Base-by-base conservation (phyloP, 2,888 invertebrate genomes). In the Acanthosepion esculentum region DNA sequence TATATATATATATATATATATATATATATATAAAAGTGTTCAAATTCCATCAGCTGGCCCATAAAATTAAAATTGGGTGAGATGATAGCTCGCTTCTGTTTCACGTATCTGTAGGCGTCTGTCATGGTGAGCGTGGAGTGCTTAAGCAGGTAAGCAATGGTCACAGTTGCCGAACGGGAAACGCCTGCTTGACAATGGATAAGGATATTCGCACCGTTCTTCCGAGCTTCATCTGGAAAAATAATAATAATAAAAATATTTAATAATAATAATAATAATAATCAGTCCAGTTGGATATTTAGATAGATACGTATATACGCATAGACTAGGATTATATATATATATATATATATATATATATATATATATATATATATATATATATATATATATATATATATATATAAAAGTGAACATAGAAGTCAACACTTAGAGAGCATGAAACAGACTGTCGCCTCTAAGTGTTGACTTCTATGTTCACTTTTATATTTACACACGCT, bases 161-260 rank as follows among this genome's bases (percentile, higher is more conserved):
- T 99, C 97, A 99, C 98, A 95, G 99, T 99, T 95, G 99, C 99
- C 95, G 99, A 99, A 96, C 99, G 98, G 94, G 99, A 99, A 94
- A 99, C 98, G 94, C 99, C 99, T 94, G 99, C 99, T 97, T 99
- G 99, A 97, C 99, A 99, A 97, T 99, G 99, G 95, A 99, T 98
- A 97, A 99, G 98, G 91, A 99, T 99, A 96, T 98, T 98, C 97
- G 98, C 98, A 96, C 98, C 98, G 95, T 97, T 98, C 98, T 98
- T 98, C 97, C 98, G 98, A 93, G 98, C 98, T 97, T 98, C 98
- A 97, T 98, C 98, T 98, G 98, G 41, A 98, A 98, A 94, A n/a
- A n/a, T 20, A 94, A 50, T n/a, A 78, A 78, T 29, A 95, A 94
- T 95, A 41, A n/a, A 6, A 53, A 29, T 48, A n/a, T n/a, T 41